Conservation (phyloP, 2,113 vertebrate species). For the Forbesichthys agassizii region DNA sequence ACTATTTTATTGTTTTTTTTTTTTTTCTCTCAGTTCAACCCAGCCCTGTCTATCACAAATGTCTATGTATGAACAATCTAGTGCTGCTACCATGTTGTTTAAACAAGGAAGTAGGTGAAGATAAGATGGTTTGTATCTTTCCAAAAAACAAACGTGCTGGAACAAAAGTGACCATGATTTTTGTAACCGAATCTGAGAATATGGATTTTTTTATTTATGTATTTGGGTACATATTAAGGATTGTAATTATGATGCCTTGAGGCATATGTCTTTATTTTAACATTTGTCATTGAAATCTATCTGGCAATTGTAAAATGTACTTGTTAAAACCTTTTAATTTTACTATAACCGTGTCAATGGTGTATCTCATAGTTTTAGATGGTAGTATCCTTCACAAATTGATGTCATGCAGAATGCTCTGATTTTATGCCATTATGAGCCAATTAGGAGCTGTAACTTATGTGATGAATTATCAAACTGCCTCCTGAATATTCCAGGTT, state of each 20-base stretch:
- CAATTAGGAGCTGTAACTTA: constrained; percentile 17
- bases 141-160: constrained; percentile 16
- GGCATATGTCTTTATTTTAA: constrained; percentile 1
- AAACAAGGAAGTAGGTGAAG: neutral
- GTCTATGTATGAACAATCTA: constrained; percentile 18
- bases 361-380: too few species aligned
- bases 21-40: too few species aligned
- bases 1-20: too few species aligned
- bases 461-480: constrained; percentile 35
- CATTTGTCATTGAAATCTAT: constrained; percentile 3
- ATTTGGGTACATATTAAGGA: constrained; percentile 14
- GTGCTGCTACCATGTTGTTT: constrained; percentile 4
- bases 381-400: constrained; percentile 1
- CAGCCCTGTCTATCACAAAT: constrained; percentile 4
- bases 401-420: constrained; percentile 7
- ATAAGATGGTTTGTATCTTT: neutral
- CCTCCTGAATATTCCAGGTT: constrained; percentile 58
- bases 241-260: neutral
- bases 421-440: constrained; percentile 11
- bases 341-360: too few species aligned
- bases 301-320: too few species aligned
- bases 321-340: too few species aligned
- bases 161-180: neutral
- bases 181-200: too few species aligned
- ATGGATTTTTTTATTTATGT: neutral